phyloP scores from a whole-genome alignment of 2,888 invertebrate species.

The Lepidonotus clava region DNA sequence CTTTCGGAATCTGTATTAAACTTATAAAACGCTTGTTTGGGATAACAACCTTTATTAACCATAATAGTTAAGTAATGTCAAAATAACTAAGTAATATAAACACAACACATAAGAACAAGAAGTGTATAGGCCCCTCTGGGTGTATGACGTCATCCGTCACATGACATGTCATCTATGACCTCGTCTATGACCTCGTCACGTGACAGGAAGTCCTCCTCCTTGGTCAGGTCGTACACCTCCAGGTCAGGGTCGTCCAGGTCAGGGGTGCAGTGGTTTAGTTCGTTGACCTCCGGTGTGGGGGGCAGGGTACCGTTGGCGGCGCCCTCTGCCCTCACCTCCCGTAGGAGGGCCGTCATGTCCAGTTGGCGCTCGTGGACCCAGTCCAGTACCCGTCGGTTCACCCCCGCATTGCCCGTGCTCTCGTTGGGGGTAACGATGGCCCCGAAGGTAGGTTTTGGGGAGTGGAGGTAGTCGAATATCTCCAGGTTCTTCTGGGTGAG shows the following conservation, averaged over 20 bases:
- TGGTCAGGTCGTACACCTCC: conserved; percentile 35
- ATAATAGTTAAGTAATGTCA: no score
- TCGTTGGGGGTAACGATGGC: background rate
- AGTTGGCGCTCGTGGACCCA: conserved; percentile 38
- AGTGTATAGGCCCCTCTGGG: no score
- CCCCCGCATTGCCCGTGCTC: background rate
- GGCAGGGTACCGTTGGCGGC: background rate
- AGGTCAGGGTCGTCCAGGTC: conserved; percentile 12
- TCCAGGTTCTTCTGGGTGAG: conserved; percentile 48
- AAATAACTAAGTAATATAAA: no score
- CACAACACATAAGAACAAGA: no score
- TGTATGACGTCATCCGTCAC: background rate
- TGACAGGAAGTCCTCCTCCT: background rate
- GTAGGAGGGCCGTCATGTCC: conserved; percentile 1
- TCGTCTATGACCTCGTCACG: conserved; percentile 19
- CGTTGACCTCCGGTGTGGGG: background rate
- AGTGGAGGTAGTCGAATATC: conserved; percentile 28
- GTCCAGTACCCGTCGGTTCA: background rate
- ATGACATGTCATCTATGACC: background rate
- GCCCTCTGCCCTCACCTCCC: background rate
- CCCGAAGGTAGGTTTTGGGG: background rate
- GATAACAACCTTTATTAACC: no score
- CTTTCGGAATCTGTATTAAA: no score
- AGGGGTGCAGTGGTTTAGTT: background rate
- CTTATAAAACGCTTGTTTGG: no score